phyloP scores from a whole-genome alignment of 2,113 vertebrate species.

The Hassar affinis region DNA sequence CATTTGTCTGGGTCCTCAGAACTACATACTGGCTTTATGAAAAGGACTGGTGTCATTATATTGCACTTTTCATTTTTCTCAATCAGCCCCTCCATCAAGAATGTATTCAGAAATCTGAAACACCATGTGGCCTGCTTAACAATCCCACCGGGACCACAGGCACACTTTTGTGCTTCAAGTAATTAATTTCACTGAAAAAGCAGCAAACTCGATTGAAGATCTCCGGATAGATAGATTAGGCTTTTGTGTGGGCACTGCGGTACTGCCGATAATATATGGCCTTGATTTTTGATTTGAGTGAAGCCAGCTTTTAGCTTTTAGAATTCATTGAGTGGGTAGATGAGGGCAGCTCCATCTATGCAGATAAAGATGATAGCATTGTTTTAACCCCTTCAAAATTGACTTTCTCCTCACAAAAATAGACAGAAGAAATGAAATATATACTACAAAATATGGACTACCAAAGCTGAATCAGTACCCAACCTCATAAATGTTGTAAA shows the following conservation, averaged over 20 bases:
- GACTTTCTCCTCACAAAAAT: slow-evolving; percentile 16
- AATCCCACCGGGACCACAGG: slow-evolving; percentile 35
- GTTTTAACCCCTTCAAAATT: slow-evolving; percentile 17
- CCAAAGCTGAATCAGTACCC: background rate
- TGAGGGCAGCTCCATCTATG: slow-evolving; percentile 10
- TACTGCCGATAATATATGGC: slow-evolving; percentile 12
- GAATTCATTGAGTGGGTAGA: slow-evolving; percentile 32
- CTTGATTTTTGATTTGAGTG: slow-evolving; percentile 26
- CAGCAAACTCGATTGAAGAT: slow-evolving; percentile 32
- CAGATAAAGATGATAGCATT: slow-evolving; percentile 24
- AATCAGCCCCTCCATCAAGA: slow-evolving; percentile 42
- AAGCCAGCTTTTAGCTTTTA: slow-evolving; percentile 48
- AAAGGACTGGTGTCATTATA: slow-evolving; percentile 39
- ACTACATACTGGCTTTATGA: slow-evolving; percentile 24
- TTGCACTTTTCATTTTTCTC: slow-evolving; percentile 45
- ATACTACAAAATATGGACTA: background rate
- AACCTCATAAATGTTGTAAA: background rate
- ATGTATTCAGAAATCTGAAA: slow-evolving; percentile 46
- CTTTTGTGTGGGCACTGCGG: slow-evolving; percentile 26
- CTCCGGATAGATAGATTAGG: slow-evolving; percentile 28
- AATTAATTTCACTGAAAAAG: slow-evolving; percentile 44
- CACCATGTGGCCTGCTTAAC: slow-evolving; percentile 43
- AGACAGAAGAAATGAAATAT: background rate
- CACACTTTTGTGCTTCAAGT: slow-evolving; percentile 34
- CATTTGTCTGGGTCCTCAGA: background rate